Evolutionary conservation across 2,888 invertebrate species (phyloP).

Genomic region (Cyrtodaria siliqua): DNA sequence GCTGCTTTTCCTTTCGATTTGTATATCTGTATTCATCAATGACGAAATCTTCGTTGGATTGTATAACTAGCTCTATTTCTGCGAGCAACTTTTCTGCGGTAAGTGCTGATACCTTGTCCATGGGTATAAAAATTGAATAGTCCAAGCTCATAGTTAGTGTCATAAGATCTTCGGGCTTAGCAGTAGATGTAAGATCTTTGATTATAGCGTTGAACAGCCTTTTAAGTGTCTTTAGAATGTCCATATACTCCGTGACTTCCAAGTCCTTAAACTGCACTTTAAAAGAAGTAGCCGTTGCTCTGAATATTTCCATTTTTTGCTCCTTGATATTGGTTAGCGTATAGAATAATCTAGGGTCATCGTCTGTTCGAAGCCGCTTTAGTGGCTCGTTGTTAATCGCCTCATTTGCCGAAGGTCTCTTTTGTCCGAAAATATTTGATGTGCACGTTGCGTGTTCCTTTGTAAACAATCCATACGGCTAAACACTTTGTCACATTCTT

Average conservation of each 20-base stretch:
- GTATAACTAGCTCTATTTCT: too few species aligned
- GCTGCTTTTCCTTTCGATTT: too few species aligned
- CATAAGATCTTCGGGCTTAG: too few species aligned
- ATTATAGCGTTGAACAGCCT: background rate
- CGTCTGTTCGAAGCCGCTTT: background rate
- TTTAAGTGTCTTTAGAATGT: background rate
- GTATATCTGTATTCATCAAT: too few species aligned
- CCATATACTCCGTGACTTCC: background rate
- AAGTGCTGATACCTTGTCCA: too few species aligned
- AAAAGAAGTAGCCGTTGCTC: conserved; percentile 3
- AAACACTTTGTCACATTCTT: background rate
- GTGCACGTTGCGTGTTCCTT: background rate
- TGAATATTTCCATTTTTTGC: conserved; percentile 7
- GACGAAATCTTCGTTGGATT: too few species aligned
- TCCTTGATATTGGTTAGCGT: conserved; percentile 1
- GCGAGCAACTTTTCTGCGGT: too few species aligned
- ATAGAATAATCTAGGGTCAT: conserved; percentile 17
- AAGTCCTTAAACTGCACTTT: conserved; percentile 9
- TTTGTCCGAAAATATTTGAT: background rate
- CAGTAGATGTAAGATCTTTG: background rate
- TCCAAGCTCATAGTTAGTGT: too few species aligned
- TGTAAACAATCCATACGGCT: background rate
- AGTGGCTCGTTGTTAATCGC: background rate
- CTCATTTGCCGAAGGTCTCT: background rate
- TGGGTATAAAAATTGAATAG: too few species aligned